Percentiles rank a stretch among this genome's conserved stretches.
phyloP scores from a whole-genome alignment of 2,888 invertebrate species.

The Cerastis leucographa region DNA sequence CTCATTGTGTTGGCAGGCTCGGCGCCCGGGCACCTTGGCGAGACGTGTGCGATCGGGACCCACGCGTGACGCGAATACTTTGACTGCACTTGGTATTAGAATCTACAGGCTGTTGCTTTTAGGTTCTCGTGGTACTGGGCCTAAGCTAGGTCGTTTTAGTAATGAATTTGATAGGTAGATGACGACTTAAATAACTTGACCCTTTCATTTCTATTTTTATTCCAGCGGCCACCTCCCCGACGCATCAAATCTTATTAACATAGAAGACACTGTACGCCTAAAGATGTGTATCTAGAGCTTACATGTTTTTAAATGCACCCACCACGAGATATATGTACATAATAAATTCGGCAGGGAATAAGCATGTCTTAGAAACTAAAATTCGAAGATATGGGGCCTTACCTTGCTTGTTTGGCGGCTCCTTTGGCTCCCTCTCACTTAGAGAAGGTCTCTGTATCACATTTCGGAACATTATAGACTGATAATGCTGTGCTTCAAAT shows the following conservation, averaged over 20 bases:
- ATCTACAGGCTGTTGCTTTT: constrained; percentile 73
- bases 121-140: background rate
- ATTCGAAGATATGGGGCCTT: background rate
- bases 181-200: too few relatives aligned
- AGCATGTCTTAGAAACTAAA: background rate
- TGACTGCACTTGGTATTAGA: constrained; percentile 65
- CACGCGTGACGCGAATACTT: constrained; percentile 83
- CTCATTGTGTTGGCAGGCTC: constrained; percentile 83
- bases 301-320: constrained; percentile 81
- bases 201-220: too few relatives aligned
- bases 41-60: constrained; percentile 79
- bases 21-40: constrained; percentile 80
- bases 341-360: background rate
- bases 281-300: constrained; percentile 98
- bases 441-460: background rate
- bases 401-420: background rate
- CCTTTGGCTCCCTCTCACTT: background rate
- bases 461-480: background rate
- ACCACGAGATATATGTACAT: too few relatives aligned
- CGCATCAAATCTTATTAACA: constrained; percentile 94
- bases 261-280: constrained; percentile 98
- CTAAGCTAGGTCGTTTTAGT: background rate
- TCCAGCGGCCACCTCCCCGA: constrained; percentile 96
- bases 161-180: background rate
- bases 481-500: background rate